phyloP scores from a whole-genome alignment of 2,113 vertebrate genomes.

The Hepsetus odoe region DNA sequence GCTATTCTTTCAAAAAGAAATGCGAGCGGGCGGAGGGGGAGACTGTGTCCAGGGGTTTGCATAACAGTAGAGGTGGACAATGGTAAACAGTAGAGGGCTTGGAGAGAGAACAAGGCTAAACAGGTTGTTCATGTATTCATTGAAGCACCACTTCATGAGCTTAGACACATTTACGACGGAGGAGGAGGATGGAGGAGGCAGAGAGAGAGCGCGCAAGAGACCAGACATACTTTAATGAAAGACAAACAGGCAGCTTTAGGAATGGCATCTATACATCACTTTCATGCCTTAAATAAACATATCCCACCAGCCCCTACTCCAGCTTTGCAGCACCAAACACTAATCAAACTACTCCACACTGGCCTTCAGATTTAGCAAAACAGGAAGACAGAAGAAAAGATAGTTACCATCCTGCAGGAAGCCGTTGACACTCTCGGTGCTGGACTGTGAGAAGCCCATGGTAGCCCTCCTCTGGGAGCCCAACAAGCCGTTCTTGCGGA shows the following conservation, averaged over 20 bases:
- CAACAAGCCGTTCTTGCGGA: constrained; percentile 74
- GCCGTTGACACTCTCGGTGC: constrained; percentile 85
- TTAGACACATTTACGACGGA: neutral
- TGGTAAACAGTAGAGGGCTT: neutral
- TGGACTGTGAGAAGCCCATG: constrained; percentile 75
- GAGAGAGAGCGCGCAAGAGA: neutral
- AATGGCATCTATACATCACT: constrained; percentile 59
- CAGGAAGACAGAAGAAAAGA: neutral
- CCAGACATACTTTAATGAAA: constrained; percentile 57
- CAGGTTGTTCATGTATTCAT: neutral
- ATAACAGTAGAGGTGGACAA: neutral
- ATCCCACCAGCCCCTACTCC: constrained; percentile 14
- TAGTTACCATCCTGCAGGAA: constrained; percentile 80
- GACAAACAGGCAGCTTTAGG: constrained; percentile 58
- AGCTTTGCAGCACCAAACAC: constrained; percentile 8
- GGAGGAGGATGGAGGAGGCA: neutral
- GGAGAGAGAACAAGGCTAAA: neutral
- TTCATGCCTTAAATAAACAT: constrained; percentile 64
- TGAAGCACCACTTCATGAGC: neutral
- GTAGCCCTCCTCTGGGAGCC: constrained; percentile 70
- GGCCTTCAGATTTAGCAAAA: neutral
- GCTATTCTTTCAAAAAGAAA: neutral
- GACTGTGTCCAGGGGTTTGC: neutral
- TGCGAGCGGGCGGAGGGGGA: neutral
- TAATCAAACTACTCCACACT: neutral